Percentiles rank a stretch among this genome's conserved stretches.
Evolutionary conservation across 2,113 vertebrate species (phyloP).

Genomic region (Himantopus leucocephalus): DNA sequence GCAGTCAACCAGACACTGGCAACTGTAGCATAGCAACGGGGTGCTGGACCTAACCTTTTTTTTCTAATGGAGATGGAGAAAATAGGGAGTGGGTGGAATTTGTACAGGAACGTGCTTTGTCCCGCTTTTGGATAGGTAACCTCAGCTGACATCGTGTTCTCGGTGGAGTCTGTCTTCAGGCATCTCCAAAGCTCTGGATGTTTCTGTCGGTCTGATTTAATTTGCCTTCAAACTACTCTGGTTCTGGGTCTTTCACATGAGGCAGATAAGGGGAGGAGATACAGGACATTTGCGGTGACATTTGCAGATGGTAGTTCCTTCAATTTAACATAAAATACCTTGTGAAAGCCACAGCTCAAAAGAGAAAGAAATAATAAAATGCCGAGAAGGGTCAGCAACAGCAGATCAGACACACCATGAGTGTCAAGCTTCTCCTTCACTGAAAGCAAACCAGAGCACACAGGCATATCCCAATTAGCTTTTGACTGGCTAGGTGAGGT

Average conservation of each 20-base stretch:
- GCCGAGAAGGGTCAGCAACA: background rate
- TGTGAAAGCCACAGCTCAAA: background rate
- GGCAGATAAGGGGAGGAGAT: background rate
- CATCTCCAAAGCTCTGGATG: background rate
- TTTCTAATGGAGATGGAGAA: background rate
- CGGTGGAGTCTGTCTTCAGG: background rate
- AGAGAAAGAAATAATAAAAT: background rate
- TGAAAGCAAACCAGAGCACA: background rate
- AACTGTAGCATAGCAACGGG: conserved; percentile 67
- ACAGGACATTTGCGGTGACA: background rate
- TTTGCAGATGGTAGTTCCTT: background rate
- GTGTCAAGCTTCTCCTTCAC: background rate
- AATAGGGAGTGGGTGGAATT: conserved; percentile 24
- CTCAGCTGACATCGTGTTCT: background rate
- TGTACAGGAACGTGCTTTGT: background rate
- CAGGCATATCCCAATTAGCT: background rate
- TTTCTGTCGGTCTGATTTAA: background rate
- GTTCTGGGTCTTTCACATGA: background rate
- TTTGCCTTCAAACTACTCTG: background rate
- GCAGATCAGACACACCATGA: background rate
- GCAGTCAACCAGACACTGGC: background rate
- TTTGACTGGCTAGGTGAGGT: fast-evolving
- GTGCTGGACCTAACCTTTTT: conserved; percentile 27
- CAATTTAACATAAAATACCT: background rate
- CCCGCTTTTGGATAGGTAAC: background rate